These are phyloP conservation scores for Cheilosia scutellata DNA, from an alignment of 2,888 invertebrate species.

Conservation along the genomic window DNA sequence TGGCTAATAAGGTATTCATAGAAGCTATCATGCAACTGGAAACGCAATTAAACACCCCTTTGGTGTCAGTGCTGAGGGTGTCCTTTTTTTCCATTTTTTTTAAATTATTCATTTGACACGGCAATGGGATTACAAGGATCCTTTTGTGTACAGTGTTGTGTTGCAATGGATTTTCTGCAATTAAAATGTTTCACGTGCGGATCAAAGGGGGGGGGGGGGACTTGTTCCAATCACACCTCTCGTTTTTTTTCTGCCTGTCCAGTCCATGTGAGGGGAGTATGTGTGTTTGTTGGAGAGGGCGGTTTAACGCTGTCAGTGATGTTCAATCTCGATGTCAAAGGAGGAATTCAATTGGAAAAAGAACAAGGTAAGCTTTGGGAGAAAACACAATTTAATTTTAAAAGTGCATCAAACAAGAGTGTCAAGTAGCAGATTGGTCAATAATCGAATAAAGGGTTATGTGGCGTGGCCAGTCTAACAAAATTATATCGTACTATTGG, in stretches of 20 bases:
- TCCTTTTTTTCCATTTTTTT: conserved; percentile 26
- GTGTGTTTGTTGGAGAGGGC: neutral
- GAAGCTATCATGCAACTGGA: conserved; percentile 71
- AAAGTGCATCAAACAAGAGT: neutral
- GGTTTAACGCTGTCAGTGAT: conserved; percentile 3
- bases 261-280: neutral
- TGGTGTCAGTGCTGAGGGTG: conserved; percentile 46
- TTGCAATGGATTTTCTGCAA: conserved; percentile 51
- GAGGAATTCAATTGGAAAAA: conserved; percentile 65
- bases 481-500: no score
- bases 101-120: conserved; percentile 42
- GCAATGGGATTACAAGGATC: conserved; percentile 37
- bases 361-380: conserved; percentile 40
- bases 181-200: conserved; percentile 56
- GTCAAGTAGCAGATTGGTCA: neutral
- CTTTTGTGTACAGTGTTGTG: conserved; percentile 27
- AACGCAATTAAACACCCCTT: conserved; percentile 69
- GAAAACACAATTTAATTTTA: conserved; percentile 17
- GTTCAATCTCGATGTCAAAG: conserved; percentile 55
- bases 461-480: neutral
- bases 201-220: conserved; percentile 22
- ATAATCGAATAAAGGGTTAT: neutral
- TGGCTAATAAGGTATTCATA: conserved; percentile 75
- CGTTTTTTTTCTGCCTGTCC: neutral
- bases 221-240: neutral